Conservation (phyloP, 2,888 invertebrate species). For the Spilosoma lubricipeda region DNA sequence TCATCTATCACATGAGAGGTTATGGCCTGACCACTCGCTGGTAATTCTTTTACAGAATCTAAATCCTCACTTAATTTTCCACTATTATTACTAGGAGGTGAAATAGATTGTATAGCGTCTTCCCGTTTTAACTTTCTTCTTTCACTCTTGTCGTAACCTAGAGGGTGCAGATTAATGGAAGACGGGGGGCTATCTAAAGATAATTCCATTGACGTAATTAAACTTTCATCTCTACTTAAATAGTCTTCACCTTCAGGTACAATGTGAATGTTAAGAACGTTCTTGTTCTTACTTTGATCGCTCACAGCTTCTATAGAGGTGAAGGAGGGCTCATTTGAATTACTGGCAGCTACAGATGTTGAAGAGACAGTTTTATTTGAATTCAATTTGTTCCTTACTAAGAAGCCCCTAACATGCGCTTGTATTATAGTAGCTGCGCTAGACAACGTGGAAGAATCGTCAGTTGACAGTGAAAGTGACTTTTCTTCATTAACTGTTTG, state of each 20-base stretch:
- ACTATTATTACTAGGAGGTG: slow-evolving; percentile 81
- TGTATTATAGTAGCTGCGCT: slow-evolving; percentile 89
- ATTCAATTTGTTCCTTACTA: slow-evolving; percentile 85
- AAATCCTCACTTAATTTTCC: slow-evolving; percentile 80
- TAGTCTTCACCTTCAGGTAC: slow-evolving; percentile 76
- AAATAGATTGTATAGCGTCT: slow-evolving; percentile 82
- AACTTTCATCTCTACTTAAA: slow-evolving; percentile 78
- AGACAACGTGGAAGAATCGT: slow-evolving; percentile 82
- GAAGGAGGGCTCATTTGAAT: slow-evolving; percentile 69
- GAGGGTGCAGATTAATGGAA: slow-evolving; percentile 76
- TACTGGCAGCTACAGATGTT: slow-evolving; percentile 65
- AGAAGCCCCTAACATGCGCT: slow-evolving; percentile 89
- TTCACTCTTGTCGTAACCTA: slow-evolving; percentile 77
- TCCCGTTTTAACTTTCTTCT: slow-evolving; percentile 81
- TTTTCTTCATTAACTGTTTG: slow-evolving; percentile 86
- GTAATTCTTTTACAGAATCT: slow-evolving; percentile 71
- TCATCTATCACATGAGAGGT: slow-evolving; percentile 31
- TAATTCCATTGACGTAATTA: slow-evolving; percentile 77
- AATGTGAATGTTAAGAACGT: slow-evolving; percentile 80
- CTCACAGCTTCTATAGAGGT: slow-evolving; percentile 70
- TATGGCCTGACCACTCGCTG: slow-evolving; percentile 51
- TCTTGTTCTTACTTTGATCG: slow-evolving; percentile 72
- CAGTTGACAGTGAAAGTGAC: slow-evolving; percentile 77
- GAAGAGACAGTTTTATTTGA: slow-evolving; percentile 75
- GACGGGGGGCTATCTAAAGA: slow-evolving; percentile 79